A percentile compares a stretch with the other conserved stretches of the same genome.
Evolutionary conservation across 2,113 vertebrate species (phyloP).

Genomic region (Sciurus niger): DNA sequence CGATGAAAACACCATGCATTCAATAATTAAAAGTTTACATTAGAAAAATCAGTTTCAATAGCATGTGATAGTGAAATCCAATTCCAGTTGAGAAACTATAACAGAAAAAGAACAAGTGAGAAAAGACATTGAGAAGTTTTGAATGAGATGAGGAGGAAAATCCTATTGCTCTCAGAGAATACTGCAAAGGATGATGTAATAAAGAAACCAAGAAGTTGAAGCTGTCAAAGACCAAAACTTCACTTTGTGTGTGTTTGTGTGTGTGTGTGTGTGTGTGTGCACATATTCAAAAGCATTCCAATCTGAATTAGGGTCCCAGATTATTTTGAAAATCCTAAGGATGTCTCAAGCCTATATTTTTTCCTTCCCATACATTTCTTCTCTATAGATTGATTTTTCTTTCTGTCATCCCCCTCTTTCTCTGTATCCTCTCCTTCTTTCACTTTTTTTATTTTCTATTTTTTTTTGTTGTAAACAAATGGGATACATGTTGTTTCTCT

Average conservation of each 20-base stretch:
- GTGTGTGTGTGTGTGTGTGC: accelerated
- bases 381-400: not conserved
- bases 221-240: no score
- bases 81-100: not conserved
- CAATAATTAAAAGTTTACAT: not conserved
- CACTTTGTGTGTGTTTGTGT: not conserved
- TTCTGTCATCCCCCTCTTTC: not conserved
- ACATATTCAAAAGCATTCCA: not conserved
- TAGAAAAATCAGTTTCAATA: not conserved
- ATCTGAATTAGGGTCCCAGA: not conserved
- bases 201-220: not conserved
- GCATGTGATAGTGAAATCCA: not conserved
- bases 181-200: not conserved
- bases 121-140: not conserved
- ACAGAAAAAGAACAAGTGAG: not conserved
- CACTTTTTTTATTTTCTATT: no score
- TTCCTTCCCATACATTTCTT: not conserved
- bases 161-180: not conserved
- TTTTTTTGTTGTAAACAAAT: no score
- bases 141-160: not conserved
- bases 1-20: not conserved
- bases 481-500: no score
- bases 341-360: not conserved
- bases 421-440: not conserved
- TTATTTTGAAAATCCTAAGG: not conserved